These are phyloP conservation scores for Epirrhoe tristata DNA, from an alignment of 2,888 invertebrate genomes.

Conservation along the genomic window DNA sequence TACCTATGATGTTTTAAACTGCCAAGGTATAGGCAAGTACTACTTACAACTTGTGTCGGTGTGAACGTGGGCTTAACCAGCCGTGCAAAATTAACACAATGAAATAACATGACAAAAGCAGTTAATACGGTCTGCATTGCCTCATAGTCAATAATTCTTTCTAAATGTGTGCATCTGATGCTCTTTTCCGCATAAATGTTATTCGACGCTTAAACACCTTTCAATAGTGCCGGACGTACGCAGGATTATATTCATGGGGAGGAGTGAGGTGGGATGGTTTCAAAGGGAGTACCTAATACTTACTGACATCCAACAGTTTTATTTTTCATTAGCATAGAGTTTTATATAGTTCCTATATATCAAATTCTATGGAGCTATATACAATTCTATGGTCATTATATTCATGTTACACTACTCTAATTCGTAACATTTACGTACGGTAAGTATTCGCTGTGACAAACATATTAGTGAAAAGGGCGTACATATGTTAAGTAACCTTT, in stretches of 20 bases:
- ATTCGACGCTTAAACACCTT: conserved; percentile 17
- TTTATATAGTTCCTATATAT: no score
- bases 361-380: no score
- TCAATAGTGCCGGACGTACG: conserved; percentile 13
- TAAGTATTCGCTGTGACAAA: background rate
- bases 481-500: background rate
- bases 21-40: no score
- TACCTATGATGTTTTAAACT: no score
- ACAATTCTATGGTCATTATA: no score
- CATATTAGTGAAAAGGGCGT: background rate
- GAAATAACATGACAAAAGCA: background rate
- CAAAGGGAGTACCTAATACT: background rate
- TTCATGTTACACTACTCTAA: no score
- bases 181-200: conserved; percentile 22
- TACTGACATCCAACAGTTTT: background rate
- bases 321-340: background rate
- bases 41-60: no score
- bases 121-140: conserved; percentile 3
- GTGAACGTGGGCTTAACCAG: background rate
- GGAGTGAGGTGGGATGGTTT: conserved; percentile 14
- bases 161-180: conserved; percentile 12
- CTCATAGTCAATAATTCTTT: conserved; percentile 10
- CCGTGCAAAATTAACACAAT: background rate
- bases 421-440: no score
- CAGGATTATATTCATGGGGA: conserved; percentile 17